Evolutionary conservation across 2,797 vertebrate species (phyloP).

Genomic region (Chelon auratus): DNA sequence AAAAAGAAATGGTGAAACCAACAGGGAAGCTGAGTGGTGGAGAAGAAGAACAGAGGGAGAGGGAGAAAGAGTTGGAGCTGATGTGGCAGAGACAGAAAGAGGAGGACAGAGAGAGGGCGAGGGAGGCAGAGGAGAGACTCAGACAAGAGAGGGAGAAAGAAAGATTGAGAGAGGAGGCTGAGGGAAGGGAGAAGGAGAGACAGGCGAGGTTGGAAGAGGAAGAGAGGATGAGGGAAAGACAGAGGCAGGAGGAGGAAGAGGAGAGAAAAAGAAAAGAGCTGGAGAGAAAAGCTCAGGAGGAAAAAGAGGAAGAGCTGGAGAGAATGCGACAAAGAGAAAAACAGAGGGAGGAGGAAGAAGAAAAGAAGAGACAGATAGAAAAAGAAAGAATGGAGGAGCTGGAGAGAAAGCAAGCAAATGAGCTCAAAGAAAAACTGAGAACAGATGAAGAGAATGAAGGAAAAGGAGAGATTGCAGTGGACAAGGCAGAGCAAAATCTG

Average conservation of each 20-base stretch:
- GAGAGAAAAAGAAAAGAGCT: conserved; percentile 20
- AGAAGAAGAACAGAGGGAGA: conserved; percentile 13
- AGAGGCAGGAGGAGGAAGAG: conserved; percentile 30
- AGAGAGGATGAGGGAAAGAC: conserved; percentile 18
- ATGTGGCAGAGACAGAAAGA: conserved; percentile 22
- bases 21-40: neutral
- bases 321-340: conserved; percentile 10
- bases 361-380: conserved; percentile 37
- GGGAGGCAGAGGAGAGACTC: conserved; percentile 32
- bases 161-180: conserved; percentile 16
- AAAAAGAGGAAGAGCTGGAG: neutral
- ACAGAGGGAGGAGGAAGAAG: conserved; percentile 31
- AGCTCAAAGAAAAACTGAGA: conserved; percentile 30
- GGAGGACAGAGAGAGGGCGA: conserved; percentile 20
- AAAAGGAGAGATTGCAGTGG: neutral
- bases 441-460: conserved; percentile 21
- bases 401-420: conserved; percentile 30
- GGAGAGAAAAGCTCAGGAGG: neutral
- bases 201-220: conserved; percentile 10
- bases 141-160: conserved; percentile 29
- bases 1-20: conserved; percentile 23
- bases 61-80: conserved; percentile 11
- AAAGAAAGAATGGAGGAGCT: conserved; percentile 32
- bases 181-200: conserved; percentile 6
- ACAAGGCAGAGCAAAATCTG: conserved; percentile 19